Conservation (phyloP, 2,888 invertebrate genomes). For the Gisinianus flammeolus region DNA sequence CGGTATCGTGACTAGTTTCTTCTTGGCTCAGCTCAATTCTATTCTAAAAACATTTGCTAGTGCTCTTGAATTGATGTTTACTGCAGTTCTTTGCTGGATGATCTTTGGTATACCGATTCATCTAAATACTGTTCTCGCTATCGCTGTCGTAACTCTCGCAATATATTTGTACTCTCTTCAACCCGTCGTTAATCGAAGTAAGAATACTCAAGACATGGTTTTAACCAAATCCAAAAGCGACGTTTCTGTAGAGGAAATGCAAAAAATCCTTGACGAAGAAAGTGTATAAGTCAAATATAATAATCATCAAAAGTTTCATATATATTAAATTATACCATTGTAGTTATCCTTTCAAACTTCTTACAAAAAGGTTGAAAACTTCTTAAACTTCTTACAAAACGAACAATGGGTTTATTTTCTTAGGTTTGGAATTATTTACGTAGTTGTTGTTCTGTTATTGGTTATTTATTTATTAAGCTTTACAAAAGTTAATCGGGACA, state of each 20-base stretch:
- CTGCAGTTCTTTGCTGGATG: conserved; percentile 84
- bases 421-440: no score
- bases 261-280: conserved; percentile 54
- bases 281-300: background rate
- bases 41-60: conserved; percentile 95
- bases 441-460: no score
- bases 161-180: conserved; percentile 87
- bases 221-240: background rate
- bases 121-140: conserved; percentile 79
- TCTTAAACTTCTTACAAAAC: no score
- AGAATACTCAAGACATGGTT: conserved; percentile 1
- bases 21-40: conserved; percentile 89
- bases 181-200: conserved; percentile 70
- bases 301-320: no score
- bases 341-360: no score
- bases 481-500: no score
- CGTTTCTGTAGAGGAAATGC: conserved; percentile 44
- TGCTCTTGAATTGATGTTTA: conserved; percentile 87
- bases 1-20: conserved; percentile 92
- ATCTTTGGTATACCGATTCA: conserved; percentile 85
- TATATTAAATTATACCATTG: no score
- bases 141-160: conserved; percentile 80
- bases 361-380: no score
- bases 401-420: no score
- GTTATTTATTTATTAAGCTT: no score